phyloP scores from a whole-genome alignment of 2,113 vertebrate species.

The Paradoxurus hermaphroditus region DNA sequence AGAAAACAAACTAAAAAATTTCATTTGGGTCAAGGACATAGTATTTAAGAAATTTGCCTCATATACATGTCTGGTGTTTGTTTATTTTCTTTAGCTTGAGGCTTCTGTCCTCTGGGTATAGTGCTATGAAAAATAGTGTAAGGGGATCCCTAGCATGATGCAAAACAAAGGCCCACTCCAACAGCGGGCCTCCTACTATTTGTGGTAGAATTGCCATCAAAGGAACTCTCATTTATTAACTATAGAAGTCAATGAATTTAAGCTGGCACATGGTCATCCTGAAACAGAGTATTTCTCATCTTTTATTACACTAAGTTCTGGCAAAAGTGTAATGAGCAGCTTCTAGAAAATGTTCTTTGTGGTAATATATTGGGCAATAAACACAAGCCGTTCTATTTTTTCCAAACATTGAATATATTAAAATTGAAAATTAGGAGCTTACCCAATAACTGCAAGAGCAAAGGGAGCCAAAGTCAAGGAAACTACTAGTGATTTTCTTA shows the following conservation, averaged over 20 bases:
- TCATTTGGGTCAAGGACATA: neutral
- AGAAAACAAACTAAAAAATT: neutral
- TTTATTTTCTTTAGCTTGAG: neutral
- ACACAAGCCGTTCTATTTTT: neutral
- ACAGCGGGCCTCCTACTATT: neutral
- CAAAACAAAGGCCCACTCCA: neutral
- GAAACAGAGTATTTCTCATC: neutral
- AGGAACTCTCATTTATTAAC: neutral
- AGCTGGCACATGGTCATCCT: neutral
- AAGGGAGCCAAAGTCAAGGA: neutral
- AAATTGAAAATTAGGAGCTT: neutral
- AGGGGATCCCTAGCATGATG: neutral
- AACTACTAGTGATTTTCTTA: conserved; percentile 9
- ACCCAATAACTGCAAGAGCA: neutral
- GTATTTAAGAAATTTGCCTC: neutral
- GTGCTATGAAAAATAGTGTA: neutral
- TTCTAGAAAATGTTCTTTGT: neutral
- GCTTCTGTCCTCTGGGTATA: neutral
- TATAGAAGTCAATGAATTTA: neutral
- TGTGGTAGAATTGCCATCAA: neutral
- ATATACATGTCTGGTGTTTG: neutral
- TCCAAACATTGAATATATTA: neutral
- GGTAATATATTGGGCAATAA: neutral
- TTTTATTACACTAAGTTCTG: neutral
- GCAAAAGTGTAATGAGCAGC: neutral